A percentile compares a stretch with the other conserved stretches of the same genome.
Evolutionary conservation across 1,140 invertebrate species (phyloP).

Genomic region (Brachionus manjavacas): DNA sequence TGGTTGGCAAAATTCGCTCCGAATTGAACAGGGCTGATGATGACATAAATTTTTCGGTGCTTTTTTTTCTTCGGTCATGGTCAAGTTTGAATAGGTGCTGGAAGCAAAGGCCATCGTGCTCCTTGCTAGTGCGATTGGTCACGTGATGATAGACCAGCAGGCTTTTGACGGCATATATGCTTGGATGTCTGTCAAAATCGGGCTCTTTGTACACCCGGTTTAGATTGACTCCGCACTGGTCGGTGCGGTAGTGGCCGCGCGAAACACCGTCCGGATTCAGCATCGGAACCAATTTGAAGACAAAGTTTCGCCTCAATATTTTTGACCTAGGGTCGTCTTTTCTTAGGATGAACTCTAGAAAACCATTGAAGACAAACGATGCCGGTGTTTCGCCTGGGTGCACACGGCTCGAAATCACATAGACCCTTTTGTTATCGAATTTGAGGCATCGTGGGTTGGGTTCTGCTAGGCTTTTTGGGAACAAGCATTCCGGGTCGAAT

Average conservation of each 20-base stretch:
- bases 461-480: slow-evolving; percentile 63
- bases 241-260: slow-evolving; percentile 81
- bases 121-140: background rate
- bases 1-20: background rate
- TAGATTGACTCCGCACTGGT: slow-evolving; percentile 64
- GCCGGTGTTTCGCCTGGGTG: slow-evolving; percentile 58
- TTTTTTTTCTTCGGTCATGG: background rate
- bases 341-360: slow-evolving; percentile 56
- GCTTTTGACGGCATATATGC: slow-evolving; percentile 58
- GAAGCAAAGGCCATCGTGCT: background rate
- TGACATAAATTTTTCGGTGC: background rate
- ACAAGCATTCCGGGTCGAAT: slow-evolving; percentile 66
- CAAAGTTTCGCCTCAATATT: slow-evolving; percentile 65
- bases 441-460: background rate
- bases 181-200: slow-evolving; percentile 52
- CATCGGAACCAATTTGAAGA: slow-evolving; percentile 87
- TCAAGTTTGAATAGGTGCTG: background rate
- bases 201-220: slow-evolving; percentile 58
- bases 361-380: slow-evolving; percentile 58
- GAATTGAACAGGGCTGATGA: background rate
- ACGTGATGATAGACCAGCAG: slow-evolving; percentile 56
- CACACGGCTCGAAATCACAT: slow-evolving; percentile 55
- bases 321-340: slow-evolving; percentile 54
- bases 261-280: slow-evolving; percentile 86
- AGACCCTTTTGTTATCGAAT: slow-evolving; percentile 50